Evolutionary conservation across 2,113 vertebrate species (phyloP), one percentile per base, ranked within the genome.

Genomic region (Percopsis transmontana): DNA sequence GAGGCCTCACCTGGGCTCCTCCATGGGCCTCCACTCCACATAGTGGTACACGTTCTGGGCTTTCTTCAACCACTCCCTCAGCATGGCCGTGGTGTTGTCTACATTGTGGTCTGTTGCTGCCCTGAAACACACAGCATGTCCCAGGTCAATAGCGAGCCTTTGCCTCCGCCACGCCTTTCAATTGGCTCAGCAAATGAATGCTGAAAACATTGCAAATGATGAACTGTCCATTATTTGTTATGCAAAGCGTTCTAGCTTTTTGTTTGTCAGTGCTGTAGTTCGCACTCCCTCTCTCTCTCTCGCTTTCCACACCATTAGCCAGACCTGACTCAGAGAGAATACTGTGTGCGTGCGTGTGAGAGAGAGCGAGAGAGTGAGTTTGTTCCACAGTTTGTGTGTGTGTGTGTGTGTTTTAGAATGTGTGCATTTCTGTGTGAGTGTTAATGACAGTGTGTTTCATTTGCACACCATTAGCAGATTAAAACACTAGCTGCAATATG

Each of bases 1-100:
- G 1, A 33, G 8, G 21, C 24, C 94, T 94, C 81, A 98, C 97
- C 50, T 90, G 0, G 96, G 97, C 0, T 95, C 93, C 6, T 95
- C 93, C 95, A 97, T 92, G 0, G 96, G 97, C 27, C 97, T 93
- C 97, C 97, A 99, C 81, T 99, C 97, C 73, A 99, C 94, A 0
- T 96, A 94, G 2, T 99, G 97, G 77, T 99, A 99, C 20, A 92
- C 38, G 12, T 74, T 86, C 90, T 95, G 95, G 0, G 95, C 94
- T 0, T 81, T 91, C 80, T 91, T 96, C 88, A 99, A 82, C 97
- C 97, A 99, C 73, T 97, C 97, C 70, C 91, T 93, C 76, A 99
- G 88, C 71, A 98, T 85, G 11, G 92, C 94, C 0, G 96, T 96
- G 51, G 94, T 98, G 76, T 99, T 99, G 88, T 99, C 97, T 65